Evolutionary conservation across 2,797 vertebrate genomes (phyloP).

Genomic region (Neostethus bicornis): DNA sequence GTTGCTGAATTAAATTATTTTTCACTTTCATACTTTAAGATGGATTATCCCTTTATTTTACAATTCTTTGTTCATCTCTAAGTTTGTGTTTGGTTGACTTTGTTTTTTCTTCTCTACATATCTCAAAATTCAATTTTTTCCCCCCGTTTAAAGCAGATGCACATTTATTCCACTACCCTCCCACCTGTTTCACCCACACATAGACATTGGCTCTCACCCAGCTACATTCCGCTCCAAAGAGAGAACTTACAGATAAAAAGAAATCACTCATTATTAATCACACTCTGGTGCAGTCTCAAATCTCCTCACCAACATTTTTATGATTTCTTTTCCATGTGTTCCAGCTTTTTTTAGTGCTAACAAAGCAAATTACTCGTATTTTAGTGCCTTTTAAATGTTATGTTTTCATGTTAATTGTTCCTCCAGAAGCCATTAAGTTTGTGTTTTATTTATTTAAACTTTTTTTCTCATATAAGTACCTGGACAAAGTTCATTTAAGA

Average conservation of each 20-base stretch:
- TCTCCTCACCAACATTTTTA: slow-evolving; percentile 30
- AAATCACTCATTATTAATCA: slow-evolving; percentile 59
- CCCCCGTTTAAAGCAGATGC: slow-evolving; percentile 56
- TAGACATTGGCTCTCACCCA: slow-evolving; percentile 53
- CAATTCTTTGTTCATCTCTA: slow-evolving; percentile 23
- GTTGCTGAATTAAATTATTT: slow-evolving; percentile 34
- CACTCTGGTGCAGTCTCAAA: slow-evolving; percentile 35
- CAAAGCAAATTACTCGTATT: slow-evolving; percentile 27
- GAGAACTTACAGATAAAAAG: slow-evolving; percentile 54
- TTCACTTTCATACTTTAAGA: slow-evolving; percentile 10
- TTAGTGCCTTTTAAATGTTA: slow-evolving; percentile 6
- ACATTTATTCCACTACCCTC: slow-evolving; percentile 73
- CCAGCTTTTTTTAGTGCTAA: slow-evolving; percentile 21
- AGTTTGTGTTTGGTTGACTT: slow-evolving; percentile 29
- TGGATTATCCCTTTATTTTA: slow-evolving; percentile 43
- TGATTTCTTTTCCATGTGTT: slow-evolving; percentile 1
- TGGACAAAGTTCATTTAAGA: too few relatives aligned
- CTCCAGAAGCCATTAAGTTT: slow-evolving; percentile 21
- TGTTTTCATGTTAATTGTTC: slow-evolving; percentile 15
- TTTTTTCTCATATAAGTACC: too few relatives aligned
- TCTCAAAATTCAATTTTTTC: slow-evolving; percentile 27
- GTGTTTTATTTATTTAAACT: neutral
- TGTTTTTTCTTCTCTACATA: slow-evolving; percentile 43
- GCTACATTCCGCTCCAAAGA: slow-evolving; percentile 47
- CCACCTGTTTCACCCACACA: slow-evolving; percentile 74